A percentile compares a stretch with the other conserved stretches of the same genome.
Evolutionary conservation across 1,140 invertebrate genomes (phyloP).

Genomic region (Bombus waltoni): DNA sequence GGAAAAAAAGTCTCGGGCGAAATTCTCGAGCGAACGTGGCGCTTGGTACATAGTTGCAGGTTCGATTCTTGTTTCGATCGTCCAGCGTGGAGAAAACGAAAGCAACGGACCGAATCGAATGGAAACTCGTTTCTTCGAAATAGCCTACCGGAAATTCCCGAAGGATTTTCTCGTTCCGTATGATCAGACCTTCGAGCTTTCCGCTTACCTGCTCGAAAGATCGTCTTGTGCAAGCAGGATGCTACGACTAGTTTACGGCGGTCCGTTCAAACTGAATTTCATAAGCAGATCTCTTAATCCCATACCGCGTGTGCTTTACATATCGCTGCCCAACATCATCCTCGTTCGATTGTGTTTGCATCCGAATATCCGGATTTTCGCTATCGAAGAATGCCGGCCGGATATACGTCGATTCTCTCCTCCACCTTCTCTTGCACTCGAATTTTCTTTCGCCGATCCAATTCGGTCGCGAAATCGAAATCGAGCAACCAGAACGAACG

Average conservation of each 20-base stretch:
- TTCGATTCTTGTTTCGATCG: conserved; percentile 49
- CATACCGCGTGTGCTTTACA: conserved; percentile 36
- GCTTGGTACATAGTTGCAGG: background rate
- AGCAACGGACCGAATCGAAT: conserved; percentile 67
- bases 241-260: conserved; percentile 34
- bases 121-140: conserved; percentile 72
- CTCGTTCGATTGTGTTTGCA: background rate
- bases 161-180: conserved; percentile 64
- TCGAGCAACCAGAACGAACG: background rate
- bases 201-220: conserved; percentile 57
- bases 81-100: conserved; percentile 52
- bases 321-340: conserved; percentile 32
- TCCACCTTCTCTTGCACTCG: background rate
- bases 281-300: conserved; percentile 68
- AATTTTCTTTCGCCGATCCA: background rate
- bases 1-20: conserved; percentile 25
- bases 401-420: background rate
- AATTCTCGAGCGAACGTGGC: background rate
- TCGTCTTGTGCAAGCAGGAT: conserved; percentile 44
- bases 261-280: conserved; percentile 50
- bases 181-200: conserved; percentile 54
- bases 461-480: background rate
- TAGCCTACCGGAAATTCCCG: conserved; percentile 71
- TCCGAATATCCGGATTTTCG: conserved; percentile 41
- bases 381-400: conserved; percentile 15